These are phyloP conservation scores for Caenorhabditis angaria DNA, from an alignment of 2,888 invertebrate species.

Conservation along the genomic window DNA sequence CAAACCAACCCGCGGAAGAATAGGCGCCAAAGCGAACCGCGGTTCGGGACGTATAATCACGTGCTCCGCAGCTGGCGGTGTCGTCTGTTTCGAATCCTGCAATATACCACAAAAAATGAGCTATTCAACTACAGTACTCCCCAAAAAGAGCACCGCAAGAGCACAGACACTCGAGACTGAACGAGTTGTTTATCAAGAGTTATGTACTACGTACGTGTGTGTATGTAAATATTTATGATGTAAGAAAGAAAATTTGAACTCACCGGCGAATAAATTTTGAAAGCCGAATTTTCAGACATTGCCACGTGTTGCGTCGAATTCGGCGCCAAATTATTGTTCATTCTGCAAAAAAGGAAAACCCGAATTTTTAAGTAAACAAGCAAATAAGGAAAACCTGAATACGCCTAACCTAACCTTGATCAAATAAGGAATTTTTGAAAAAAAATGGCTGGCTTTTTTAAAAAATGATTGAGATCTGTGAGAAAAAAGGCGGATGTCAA, in stretches of 20 bases:
- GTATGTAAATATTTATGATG: no score
- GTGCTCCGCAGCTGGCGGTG: conserved; percentile 9
- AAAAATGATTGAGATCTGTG: not conserved
- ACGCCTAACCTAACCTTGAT: no score
- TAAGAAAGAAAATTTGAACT: no score
- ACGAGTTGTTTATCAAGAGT: no score
- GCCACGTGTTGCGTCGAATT: not conserved
- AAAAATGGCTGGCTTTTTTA: conserved; percentile 8
- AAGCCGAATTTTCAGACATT: conserved; percentile 1
- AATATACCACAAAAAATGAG: not conserved
- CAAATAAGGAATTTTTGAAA: conserved; percentile 11
- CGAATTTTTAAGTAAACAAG: no score
- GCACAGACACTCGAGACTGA: no score
- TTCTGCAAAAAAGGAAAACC: no score
- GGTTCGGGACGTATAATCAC: conserved; percentile 41
- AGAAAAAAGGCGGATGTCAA: not conserved
- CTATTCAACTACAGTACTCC: conserved; percentile 12
- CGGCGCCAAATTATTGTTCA: no score
- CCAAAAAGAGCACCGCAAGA: no score
- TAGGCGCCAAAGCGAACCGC: conserved; percentile 25
- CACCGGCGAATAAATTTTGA: conserved; percentile 3
- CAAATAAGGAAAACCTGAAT: no score
- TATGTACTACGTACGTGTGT: no score
- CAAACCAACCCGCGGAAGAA: conserved; percentile 29
- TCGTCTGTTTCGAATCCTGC: conserved; percentile 17